Evolutionary conservation across 2,888 invertebrate genomes (phyloP).

Genomic region (Endomychus coccineus): DNA sequence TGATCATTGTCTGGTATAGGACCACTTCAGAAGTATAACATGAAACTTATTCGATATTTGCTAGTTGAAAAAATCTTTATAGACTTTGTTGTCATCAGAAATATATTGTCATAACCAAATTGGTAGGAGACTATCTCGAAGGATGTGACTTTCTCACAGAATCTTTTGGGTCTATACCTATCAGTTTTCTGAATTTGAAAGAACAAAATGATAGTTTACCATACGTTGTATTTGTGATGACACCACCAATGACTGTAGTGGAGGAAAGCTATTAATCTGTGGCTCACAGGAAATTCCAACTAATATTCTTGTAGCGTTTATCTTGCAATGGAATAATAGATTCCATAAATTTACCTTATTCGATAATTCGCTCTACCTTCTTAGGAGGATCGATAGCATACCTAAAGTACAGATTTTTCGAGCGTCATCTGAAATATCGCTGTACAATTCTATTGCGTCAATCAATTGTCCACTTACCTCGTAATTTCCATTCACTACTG

Average conservation of each 20-base stretch:
- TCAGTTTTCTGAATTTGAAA: conserved; percentile 9
- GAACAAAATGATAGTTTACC: conserved; percentile 1
- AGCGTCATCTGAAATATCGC: too few relatives aligned
- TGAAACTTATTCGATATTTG: conserved; percentile 25
- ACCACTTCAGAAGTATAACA: conserved; percentile 23
- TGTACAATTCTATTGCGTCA: too few relatives aligned
- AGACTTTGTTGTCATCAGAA: conserved; percentile 28
- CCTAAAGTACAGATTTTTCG: too few relatives aligned
- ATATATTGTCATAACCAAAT: conserved; percentile 15
- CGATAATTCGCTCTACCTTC: too few relatives aligned
- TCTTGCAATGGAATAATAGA: too few relatives aligned
- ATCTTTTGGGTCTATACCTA: conserved; percentile 5
- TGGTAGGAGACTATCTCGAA: conserved; percentile 21
- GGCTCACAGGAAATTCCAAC: too few relatives aligned
- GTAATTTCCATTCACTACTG: too few relatives aligned
- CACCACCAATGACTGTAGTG: conserved; percentile 6
- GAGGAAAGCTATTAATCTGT: too few relatives aligned
- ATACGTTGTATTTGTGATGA: conserved; percentile 11
- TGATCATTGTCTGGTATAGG: conserved; percentile 34
- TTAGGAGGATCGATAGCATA: too few relatives aligned
- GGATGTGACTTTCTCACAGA: conserved; percentile 23
- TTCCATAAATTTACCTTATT: too few relatives aligned
- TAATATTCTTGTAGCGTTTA: too few relatives aligned
- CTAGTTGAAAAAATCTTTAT: conserved; percentile 27
- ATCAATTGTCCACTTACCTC: too few relatives aligned